Conservation (phyloP, 2,888 invertebrate genomes). For the Drosophila kuntzei region DNA sequence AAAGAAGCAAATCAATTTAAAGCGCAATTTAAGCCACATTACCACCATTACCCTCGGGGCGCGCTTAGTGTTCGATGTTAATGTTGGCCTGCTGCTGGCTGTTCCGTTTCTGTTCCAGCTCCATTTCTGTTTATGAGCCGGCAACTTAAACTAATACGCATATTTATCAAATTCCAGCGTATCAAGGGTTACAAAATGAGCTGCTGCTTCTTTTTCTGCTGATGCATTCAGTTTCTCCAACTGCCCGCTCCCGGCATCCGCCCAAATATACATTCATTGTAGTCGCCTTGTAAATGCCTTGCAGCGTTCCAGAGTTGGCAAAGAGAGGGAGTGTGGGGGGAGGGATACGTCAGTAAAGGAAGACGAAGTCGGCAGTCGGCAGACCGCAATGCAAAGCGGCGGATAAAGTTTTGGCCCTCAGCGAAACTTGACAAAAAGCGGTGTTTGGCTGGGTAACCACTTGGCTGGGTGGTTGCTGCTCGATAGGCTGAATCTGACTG, state of each 20-base stretch:
- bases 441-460: slow-evolving; percentile 38
- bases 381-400: slow-evolving; percentile 73
- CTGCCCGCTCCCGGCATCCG: slow-evolving; percentile 19
- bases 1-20: slow-evolving; percentile 63
- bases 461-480: slow-evolving; percentile 44
- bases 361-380: slow-evolving; percentile 23
- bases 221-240: slow-evolving; percentile 26
- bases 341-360: slow-evolving; percentile 1
- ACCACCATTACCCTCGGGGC: slow-evolving; percentile 19
- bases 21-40: slow-evolving; percentile 64
- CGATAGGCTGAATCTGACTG: slow-evolving; percentile 34
- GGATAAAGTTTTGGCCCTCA: slow-evolving; percentile 65
- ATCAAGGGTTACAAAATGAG: slow-evolving; percentile 63
- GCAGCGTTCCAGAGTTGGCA: slow-evolving; percentile 54
- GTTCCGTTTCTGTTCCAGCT: background rate
- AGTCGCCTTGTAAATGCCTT: slow-evolving; percentile 65
- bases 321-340: background rate
- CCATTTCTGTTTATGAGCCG: slow-evolving; percentile 16
- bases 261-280: slow-evolving; percentile 66
- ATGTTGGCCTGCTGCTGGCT: background rate
- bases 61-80: slow-evolving; percentile 54
- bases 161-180: slow-evolving; percentile 79
- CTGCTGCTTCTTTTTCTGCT: slow-evolving; percentile 25
- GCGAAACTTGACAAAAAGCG: slow-evolving; percentile 66
- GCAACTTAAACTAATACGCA: slow-evolving; percentile 79